Conservation (phyloP, 2,888 invertebrate species). For the Macrophya annulata region DNA sequence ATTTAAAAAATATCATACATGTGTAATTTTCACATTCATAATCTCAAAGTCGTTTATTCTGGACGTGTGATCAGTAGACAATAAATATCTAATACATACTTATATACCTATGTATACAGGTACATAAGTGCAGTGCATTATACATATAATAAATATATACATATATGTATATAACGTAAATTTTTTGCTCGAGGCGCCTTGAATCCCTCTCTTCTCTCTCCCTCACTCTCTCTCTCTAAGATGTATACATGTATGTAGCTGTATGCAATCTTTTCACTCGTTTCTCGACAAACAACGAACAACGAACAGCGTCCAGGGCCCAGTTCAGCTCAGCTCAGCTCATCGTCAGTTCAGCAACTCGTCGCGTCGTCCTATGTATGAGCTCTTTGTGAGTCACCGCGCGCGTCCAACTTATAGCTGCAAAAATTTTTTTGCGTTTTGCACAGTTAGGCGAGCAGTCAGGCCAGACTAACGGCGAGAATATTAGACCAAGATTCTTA, state of each 20-base stretch:
- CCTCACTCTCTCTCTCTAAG: neutral
- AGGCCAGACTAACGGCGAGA: neutral
- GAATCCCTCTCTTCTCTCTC: neutral
- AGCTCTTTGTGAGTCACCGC: constrained; percentile 56
- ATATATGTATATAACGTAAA: constrained; percentile 57
- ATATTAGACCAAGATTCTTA: neutral
- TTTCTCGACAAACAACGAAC: constrained; percentile 52
- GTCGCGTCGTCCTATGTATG: constrained; percentile 50
- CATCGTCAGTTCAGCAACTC: constrained; percentile 58
- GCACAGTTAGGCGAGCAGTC: neutral
- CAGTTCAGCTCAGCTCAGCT: neutral
- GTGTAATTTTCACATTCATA: neutral
- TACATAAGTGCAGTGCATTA: neutral
- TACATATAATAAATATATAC: neutral
- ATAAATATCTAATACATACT: neutral
- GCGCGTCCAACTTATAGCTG: constrained; percentile 44
- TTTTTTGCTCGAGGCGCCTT: neutral
- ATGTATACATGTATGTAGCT: no score
- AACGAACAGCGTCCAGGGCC: constrained; percentile 54
- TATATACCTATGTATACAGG: neutral
- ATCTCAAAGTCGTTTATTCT: neutral
- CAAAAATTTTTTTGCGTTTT: constrained; percentile 12
- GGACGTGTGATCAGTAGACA: neutral
- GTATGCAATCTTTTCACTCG: constrained; percentile 57
- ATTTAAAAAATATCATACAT: no score